Evolutionary conservation across 2,888 invertebrate genomes (phyloP).

Genomic region (Lathronympha strigana): DNA sequence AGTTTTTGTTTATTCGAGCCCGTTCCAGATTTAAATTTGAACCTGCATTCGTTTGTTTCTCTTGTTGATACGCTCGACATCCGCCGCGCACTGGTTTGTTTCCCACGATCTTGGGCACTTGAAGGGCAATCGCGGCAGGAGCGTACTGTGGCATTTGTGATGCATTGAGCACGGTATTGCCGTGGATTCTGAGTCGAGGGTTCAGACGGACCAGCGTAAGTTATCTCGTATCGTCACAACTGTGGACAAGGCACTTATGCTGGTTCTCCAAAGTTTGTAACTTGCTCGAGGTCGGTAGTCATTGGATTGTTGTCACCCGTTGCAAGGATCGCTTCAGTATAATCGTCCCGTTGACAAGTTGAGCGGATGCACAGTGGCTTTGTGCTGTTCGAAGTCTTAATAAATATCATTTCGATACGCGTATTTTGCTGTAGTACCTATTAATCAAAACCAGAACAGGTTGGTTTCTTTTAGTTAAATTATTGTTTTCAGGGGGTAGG

Average conservation of each 20-base stretch:
- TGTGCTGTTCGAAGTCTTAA: background rate
- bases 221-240: background rate
- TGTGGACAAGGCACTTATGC: background rate
- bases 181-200: background rate
- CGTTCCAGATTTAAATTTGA: conserved; percentile 14
- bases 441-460: no score
- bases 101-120: conserved; percentile 44
- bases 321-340: conserved; percentile 19
- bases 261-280: background rate
- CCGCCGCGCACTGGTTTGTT: conserved; percentile 39
- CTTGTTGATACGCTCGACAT: conserved; percentile 32
- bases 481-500: no score
- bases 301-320: background rate
- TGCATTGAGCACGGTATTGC: conserved; percentile 24
- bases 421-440: no score
- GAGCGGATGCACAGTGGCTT: background rate
- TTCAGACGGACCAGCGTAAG: background rate
- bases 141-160: conserved; percentile 33
- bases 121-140: conserved; percentile 43
- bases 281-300: background rate
- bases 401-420: no score
- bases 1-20: conserved; percentile 9
- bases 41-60: conserved; percentile 20
- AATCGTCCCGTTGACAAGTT: conserved; percentile 14
- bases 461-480: no score